A percentile compares a stretch with the other conserved stretches of the same genome.
Evolutionary conservation across 2,797 vertebrate genomes (phyloP).

Genomic region (Gallinago stenura): DNA sequence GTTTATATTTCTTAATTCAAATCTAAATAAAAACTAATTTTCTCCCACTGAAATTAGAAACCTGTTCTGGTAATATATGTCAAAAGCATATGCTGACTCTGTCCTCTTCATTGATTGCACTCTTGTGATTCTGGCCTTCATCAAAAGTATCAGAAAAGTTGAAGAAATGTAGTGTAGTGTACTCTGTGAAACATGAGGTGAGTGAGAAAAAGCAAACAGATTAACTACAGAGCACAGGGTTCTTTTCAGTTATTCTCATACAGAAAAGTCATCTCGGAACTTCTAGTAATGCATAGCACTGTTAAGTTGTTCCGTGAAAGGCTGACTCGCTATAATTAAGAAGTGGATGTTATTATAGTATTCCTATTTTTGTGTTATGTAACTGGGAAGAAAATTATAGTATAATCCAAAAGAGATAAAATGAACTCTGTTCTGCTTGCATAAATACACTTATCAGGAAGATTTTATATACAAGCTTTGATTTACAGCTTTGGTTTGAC

Average conservation of each 20-base stretch:
- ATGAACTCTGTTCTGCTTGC: not conserved
- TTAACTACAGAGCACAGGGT: fast-evolving
- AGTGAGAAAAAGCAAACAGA: not conserved
- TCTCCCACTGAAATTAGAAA: not conserved
- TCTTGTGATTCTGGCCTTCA: not conserved
- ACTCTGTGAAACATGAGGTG: not conserved
- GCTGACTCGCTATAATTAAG: not conserved
- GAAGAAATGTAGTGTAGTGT: not conserved
- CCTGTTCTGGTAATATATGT: not conserved
- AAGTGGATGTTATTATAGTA: not conserved
- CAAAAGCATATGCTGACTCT: not conserved
- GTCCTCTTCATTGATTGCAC: not conserved
- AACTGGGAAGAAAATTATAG: not conserved
- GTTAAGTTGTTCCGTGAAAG: not conserved
- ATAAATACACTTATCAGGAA: not conserved
- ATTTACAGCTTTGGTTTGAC: not conserved
- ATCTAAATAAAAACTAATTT: not conserved
- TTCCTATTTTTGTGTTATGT: not conserved
- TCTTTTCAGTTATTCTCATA: not conserved
- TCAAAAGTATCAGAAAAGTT: not conserved
- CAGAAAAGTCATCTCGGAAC: not conserved
- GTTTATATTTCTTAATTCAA: not conserved
- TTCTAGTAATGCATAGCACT: not conserved
- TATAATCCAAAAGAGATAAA: not conserved
- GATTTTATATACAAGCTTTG: not conserved